Base-by-base conservation (phyloP, 2,797 vertebrate species). In the Pygocentrus nattereri region DNA sequence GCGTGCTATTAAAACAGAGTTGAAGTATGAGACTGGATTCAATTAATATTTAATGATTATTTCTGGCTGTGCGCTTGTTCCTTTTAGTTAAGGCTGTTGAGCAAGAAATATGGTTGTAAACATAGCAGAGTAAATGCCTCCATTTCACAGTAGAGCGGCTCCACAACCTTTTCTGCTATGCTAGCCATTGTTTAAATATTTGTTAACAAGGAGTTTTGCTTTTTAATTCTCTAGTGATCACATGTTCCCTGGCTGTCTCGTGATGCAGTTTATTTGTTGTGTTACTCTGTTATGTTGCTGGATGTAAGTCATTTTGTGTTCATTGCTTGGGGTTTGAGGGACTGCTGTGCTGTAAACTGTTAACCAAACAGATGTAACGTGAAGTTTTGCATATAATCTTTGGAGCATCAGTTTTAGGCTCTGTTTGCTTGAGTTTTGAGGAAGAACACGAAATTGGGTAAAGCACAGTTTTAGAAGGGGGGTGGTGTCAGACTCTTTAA, bases 121-220 rank as follows among this genome's bases (percentile, higher is more conserved):
- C 81, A 84, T 38, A 68, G 49, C 52, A 30, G 44, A 79, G 31
- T 85, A 77, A 85, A 83, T 83, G 78, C 79, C 81, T 85, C 64
- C 74, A 84, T 86, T 84, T 86, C 79, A 84, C 81, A 86, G 76
- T 62, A 74, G 62, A 88, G 72, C 59, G 34, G 61, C 70, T 75
- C 50, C n/a, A 7, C 31, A 74, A 69, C 80, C 68, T 73, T 44
- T 85, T 75, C 38, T n/a, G n/a, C 61, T 19, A 75, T 59, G 65
- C 78, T 25, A 25, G 80, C 78, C 78, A n/a, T 80, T 87, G 85
- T 88, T 80, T 82, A 84, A 86, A 85, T 83, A 77, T 86, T 82
- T 88, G 86, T 88, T 85, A 82, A 85, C 81, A 86, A 85, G 83
- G 73, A 81, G 65, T 31, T 75, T 54, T 83, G 85, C 59, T 73